phyloP scores from a whole-genome alignment of 1,140 invertebrate genomes.

The Nymphalis io region DNA sequence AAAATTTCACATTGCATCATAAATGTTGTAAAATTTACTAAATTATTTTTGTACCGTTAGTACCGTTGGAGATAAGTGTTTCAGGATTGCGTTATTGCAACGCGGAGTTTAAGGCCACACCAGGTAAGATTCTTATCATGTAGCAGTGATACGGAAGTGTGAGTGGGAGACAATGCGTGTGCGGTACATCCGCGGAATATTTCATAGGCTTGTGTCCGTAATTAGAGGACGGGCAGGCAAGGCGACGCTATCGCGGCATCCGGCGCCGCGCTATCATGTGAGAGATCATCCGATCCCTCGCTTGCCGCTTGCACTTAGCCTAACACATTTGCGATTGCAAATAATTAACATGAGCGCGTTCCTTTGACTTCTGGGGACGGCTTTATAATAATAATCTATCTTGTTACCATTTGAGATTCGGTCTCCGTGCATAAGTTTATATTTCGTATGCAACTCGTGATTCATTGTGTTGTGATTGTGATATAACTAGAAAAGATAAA shows the following conservation, averaged over 20 bases:
- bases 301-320: conserved; percentile 43
- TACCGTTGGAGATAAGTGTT: conserved; percentile 6
- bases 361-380: conserved; percentile 18
- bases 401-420: conserved; percentile 5
- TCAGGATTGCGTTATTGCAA: not conserved
- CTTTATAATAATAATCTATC: conserved; percentile 12
- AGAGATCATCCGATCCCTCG: conserved; percentile 58
- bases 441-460: not conserved
- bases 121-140: conserved; percentile 17
- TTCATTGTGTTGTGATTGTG: not conserved
- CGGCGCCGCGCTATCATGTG: conserved; percentile 69
- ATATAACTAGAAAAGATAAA: conserved; percentile 3
- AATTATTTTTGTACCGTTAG: not conserved
- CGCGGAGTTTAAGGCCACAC: conserved; percentile 15
- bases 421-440: conserved; percentile 5
- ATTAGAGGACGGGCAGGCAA: conserved; percentile 64
- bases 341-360: conserved; percentile 43
- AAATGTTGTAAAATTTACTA: not conserved
- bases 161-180: conserved; percentile 56
- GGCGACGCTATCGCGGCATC: conserved; percentile 65
- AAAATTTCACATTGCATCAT: not conserved
- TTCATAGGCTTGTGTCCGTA: conserved; percentile 61
- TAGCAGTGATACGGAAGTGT: conserved; percentile 54
- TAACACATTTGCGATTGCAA: conserved; percentile 42
- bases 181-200: conserved; percentile 54